Percentiles rank a stretch among this genome's conserved stretches.
These are phyloP conservation scores for Hybognathus amarus DNA, from an alignment of 2,797 vertebrate species.

Conservation along the genomic window DNA sequence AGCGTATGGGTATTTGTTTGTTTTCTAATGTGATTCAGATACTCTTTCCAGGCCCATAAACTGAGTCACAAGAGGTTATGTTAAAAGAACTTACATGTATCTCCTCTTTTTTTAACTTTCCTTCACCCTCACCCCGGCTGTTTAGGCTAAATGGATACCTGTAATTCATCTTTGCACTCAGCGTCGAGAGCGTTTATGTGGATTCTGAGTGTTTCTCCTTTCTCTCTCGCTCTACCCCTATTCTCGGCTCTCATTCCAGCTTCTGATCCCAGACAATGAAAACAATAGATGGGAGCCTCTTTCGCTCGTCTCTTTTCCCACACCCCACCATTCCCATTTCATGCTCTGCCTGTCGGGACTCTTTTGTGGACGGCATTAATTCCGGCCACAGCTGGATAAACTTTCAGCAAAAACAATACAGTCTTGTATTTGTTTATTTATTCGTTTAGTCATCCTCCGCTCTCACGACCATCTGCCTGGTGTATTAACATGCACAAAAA, in stretches of 20 bases:
- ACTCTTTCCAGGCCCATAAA: slow-evolving; percentile 52
- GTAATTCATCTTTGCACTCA: slow-evolving; percentile 67
- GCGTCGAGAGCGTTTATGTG: slow-evolving; percentile 64
- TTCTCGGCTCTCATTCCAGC: slow-evolving; percentile 55
- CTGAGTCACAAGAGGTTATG: not conserved
- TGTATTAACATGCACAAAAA: slow-evolving; percentile 78
- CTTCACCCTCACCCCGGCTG: slow-evolving; percentile 45
- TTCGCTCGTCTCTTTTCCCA: slow-evolving; percentile 49
- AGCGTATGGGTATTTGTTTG: slow-evolving; percentile 24
- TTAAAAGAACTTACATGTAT: not conserved
- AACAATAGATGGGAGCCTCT: slow-evolving; percentile 72
- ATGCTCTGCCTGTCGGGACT: slow-evolving; percentile 81
- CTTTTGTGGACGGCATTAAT: slow-evolving; percentile 77
- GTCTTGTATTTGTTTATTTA: slow-evolving; percentile 69
- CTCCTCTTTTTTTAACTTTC: slow-evolving; percentile 2
- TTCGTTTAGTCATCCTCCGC: slow-evolving; percentile 52
- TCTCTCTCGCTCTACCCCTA: slow-evolving; percentile 28
- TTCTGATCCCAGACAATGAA: slow-evolving; percentile 78
- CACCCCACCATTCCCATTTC: slow-evolving; percentile 83
- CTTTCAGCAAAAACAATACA: slow-evolving; percentile 76
- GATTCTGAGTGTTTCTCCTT: slow-evolving; percentile 55
- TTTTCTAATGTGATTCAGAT: slow-evolving; percentile 47
- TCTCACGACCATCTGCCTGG: slow-evolving; percentile 82
- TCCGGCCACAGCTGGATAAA: slow-evolving; percentile 81
- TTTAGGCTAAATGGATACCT: slow-evolving; percentile 75